Conservation (phyloP, 1,140 invertebrate species). For the Luehdorfia chinensis region DNA sequence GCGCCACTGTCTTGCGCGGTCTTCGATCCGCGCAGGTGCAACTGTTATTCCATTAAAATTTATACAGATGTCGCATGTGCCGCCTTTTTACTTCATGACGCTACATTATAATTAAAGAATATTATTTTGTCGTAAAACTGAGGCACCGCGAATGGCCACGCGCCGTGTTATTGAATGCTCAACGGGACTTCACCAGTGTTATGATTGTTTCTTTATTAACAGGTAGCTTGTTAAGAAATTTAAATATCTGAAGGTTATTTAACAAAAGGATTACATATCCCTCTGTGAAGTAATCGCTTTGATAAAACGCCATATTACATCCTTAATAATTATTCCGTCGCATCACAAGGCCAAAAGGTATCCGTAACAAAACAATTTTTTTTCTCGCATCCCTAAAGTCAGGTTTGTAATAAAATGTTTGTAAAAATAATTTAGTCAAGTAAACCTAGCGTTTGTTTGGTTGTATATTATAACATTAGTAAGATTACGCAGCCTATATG, state of each 20-base stretch:
- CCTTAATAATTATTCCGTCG: neutral
- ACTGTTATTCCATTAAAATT: slow-evolving; percentile 66
- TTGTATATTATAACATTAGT: too few species aligned
- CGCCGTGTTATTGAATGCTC: slow-evolving; percentile 37
- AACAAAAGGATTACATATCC: too few species aligned
- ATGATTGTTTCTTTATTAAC: slow-evolving; percentile 50
- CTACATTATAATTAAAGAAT: slow-evolving; percentile 72
- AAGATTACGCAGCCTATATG: too few species aligned
- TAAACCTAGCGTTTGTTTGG: too few species aligned
- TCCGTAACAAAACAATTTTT: too few species aligned
- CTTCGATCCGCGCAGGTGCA: slow-evolving; percentile 53
- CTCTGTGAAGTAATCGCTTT: slow-evolving; percentile 2
- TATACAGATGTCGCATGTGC: slow-evolving; percentile 72
- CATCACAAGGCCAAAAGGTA: too few species aligned
- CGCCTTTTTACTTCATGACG: slow-evolving; percentile 61
- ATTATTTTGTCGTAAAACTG: slow-evolving; percentile 70
- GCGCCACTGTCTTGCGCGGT: slow-evolving; percentile 32
- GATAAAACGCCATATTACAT: slow-evolving; percentile 2
- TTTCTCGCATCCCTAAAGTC: too few species aligned
- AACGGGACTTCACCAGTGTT: slow-evolving; percentile 47
- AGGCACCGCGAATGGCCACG: slow-evolving; percentile 38
- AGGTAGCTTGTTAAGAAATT: slow-evolving; percentile 22
- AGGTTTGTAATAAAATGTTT: too few species aligned
- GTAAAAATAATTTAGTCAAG: too few species aligned
- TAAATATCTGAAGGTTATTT: slow-evolving; percentile 21